phyloP scores from a whole-genome alignment of 2,797 vertebrate species.

The Dallia pectoralis region DNA sequence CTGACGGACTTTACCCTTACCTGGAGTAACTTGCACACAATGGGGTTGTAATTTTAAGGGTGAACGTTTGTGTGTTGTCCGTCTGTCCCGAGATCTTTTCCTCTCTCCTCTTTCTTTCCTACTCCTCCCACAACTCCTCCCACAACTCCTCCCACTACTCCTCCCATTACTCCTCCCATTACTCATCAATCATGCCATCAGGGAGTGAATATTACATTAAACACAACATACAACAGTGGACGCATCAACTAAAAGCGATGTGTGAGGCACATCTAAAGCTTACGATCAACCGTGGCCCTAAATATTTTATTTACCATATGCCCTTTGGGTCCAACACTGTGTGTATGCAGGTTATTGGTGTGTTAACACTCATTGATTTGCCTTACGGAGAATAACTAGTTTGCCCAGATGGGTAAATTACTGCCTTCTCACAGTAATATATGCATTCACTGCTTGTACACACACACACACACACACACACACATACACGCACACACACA shows the following conservation, averaged over 20 bases:
- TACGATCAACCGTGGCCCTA: neutral
- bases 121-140: neutral
- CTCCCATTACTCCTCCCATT: neutral
- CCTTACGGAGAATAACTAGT: neutral
- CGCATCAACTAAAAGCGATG: conserved; percentile 8
- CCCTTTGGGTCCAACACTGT: neutral
- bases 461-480: neutral
- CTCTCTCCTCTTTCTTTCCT: no score
- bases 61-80: neutral
- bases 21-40: neutral
- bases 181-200: neutral
- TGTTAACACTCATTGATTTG: neutral
- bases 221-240: no score
- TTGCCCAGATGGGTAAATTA: neutral
- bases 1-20: neutral
- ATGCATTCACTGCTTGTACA: neutral
- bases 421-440: neutral
- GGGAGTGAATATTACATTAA: no score
- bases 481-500: conserved; percentile 2
- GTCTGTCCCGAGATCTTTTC: neutral
- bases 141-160: neutral
- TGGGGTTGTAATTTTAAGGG: neutral
- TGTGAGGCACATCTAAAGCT: conserved; percentile 29
- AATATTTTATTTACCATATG: neutral
- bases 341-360: conserved; percentile 4